A percentile compares a stretch with the other conserved stretches of the same genome.
Evolutionary conservation across 2,888 invertebrate species (phyloP).

Genomic region (Cerastoderma edule): DNA sequence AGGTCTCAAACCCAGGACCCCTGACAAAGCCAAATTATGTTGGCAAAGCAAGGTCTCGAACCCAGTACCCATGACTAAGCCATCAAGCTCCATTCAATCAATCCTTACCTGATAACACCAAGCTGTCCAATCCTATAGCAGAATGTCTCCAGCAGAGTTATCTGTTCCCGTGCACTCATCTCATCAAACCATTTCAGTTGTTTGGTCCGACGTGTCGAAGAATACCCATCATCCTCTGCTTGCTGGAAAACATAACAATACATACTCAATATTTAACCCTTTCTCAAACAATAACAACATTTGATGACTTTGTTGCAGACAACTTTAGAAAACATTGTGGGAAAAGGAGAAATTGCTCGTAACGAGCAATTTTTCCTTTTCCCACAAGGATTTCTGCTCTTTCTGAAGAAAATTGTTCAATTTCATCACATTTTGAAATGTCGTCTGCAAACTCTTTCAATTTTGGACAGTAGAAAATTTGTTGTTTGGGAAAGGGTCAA

Average conservation of each 20-base stretch:
- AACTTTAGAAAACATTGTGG: slow-evolving; percentile 12
- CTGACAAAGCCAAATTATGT: too few relatives aligned
- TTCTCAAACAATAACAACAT: background rate
- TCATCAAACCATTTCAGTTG: slow-evolving; percentile 17
- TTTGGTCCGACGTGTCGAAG: background rate
- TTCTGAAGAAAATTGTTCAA: too few relatives aligned
- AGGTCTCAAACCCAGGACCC: too few relatives aligned
- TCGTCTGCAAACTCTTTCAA: too few relatives aligned
- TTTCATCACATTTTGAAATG: too few relatives aligned
- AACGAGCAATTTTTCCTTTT: background rate
- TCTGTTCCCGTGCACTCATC: slow-evolving; percentile 45
- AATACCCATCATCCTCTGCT: background rate
- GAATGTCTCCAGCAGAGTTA: slow-evolving; percentile 59
- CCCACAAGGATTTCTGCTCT: background rate
- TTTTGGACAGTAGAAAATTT: too few relatives aligned
- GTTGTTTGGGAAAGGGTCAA: too few relatives aligned
- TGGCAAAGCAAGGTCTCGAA: too few relatives aligned
- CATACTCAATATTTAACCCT: background rate
- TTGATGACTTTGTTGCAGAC: too few relatives aligned
- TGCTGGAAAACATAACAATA: slow-evolving; percentile 2
- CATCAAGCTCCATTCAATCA: too few relatives aligned
- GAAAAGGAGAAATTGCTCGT: slow-evolving; percentile 4
- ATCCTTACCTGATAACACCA: slow-evolving; percentile 75
- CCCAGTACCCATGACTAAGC: too few relatives aligned
- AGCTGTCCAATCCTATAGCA: slow-evolving; percentile 78